Evolutionary conservation across 2,888 invertebrate genomes (phyloP).

Genomic region (Lochmaea capreae): DNA sequence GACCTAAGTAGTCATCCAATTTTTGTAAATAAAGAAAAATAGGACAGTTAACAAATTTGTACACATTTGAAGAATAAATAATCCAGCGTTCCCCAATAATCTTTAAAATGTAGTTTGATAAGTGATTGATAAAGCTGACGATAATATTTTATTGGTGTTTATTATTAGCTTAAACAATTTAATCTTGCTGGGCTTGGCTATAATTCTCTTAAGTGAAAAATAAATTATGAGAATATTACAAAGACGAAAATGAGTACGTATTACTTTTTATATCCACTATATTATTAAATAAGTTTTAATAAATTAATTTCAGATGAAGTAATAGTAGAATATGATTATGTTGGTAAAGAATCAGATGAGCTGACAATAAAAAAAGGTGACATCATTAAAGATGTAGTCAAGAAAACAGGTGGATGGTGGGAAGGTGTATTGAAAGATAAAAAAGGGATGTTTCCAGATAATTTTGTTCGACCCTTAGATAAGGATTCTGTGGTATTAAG

Average conservation of each 20-base stretch:
- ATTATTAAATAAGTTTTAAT: background rate
- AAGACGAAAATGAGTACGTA: slow-evolving; percentile 45
- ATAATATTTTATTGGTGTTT: slow-evolving; percentile 10
- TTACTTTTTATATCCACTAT: background rate
- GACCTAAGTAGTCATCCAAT: slow-evolving; percentile 5
- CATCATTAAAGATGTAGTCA: slow-evolving; percentile 82
- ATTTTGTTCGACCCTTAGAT: slow-evolving; percentile 79
- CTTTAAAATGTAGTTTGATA: slow-evolving; percentile 15
- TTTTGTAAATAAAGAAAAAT: slow-evolving; percentile 15
- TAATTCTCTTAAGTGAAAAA: slow-evolving; percentile 10
- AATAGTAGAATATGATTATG: slow-evolving; percentile 87
- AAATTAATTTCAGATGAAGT: slow-evolving; percentile 74
- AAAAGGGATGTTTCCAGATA: slow-evolving; percentile 92
- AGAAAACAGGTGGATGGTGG: slow-evolving; percentile 90
- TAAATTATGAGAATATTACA: slow-evolving; percentile 40
- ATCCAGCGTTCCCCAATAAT: background rate
- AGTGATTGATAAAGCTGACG: slow-evolving; percentile 1
- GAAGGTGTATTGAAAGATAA: slow-evolving; percentile 85
- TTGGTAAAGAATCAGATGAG: slow-evolving; percentile 88
- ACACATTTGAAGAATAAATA: slow-evolving; percentile 4
- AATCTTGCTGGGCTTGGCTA: slow-evolving; percentile 39
- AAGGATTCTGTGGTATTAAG: slow-evolving; percentile 54
- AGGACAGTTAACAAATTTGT: slow-evolving; percentile 9
- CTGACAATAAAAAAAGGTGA: slow-evolving; percentile 86
- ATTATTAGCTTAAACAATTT: slow-evolving; percentile 15